phyloP scores from a whole-genome alignment of 2,113 vertebrate species.

The Cranoglanis bouderius region DNA sequence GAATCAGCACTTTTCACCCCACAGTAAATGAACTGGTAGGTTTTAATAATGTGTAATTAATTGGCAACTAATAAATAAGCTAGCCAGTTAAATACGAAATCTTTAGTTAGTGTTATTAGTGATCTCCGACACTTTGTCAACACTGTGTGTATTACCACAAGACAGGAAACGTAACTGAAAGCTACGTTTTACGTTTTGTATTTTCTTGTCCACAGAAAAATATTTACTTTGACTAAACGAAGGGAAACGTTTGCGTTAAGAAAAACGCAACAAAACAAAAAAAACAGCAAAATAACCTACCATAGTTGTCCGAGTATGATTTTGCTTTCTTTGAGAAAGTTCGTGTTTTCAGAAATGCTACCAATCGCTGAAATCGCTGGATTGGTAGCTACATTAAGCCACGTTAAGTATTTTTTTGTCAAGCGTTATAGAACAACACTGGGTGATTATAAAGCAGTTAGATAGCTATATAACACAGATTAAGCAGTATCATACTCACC shows the following conservation, averaged over 20 bases:
- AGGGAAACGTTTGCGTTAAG: neutral
- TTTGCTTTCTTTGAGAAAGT: neutral
- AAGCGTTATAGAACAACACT: neutral
- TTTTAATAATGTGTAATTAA: neutral
- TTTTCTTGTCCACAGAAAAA: neutral
- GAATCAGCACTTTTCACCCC: neutral
- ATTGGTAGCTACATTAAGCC: neutral
- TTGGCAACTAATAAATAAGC: neutral
- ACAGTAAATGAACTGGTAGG: neutral
- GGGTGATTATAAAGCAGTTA: neutral
- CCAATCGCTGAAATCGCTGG: neutral
- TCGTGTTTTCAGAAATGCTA: neutral
- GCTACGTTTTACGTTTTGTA: neutral
- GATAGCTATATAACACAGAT: neutral
- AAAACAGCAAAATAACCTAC: neutral
- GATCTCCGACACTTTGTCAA: neutral
- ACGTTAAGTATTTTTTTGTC: neutral
- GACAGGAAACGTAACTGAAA: neutral
- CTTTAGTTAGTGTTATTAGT: neutral
- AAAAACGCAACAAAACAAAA: neutral
- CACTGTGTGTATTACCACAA: neutral
- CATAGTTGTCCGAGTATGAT: neutral
- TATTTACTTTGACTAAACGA: neutral
- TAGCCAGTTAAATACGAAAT: neutral
- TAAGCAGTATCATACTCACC: constrained; percentile 39